Conservation (phyloP, 2,888 invertebrate species). For the Pyrrhia umbra region DNA sequence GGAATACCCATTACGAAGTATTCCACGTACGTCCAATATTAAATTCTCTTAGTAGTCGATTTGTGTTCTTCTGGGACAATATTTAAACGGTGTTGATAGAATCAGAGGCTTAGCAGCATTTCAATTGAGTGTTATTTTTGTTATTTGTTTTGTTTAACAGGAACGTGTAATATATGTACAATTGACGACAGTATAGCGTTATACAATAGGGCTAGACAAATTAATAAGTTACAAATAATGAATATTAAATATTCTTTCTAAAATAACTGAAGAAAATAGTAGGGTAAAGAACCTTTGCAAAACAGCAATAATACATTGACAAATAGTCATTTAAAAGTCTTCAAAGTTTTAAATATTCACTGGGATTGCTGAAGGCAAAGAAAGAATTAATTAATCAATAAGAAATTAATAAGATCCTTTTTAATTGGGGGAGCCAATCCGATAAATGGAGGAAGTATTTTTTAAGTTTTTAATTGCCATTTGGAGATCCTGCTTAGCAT, state of each 20-base stretch:
- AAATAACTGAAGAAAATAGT: not conserved
- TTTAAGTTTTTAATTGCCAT: conserved; percentile 39
- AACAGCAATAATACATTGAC: not conserved
- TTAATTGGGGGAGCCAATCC: conserved; percentile 33
- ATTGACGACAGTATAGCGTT: no score
- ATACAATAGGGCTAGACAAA: not conserved
- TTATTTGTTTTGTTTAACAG: not conserved
- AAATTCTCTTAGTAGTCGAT: conserved; percentile 10
- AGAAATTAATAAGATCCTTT: conserved; percentile 52
- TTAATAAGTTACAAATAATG: not conserved
- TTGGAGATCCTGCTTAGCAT: conserved; percentile 18
- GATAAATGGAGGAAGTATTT: conserved; percentile 25
- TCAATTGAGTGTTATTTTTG: conserved; percentile 52
- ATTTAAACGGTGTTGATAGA: conserved; percentile 13
- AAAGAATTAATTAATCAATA: conserved; percentile 66
- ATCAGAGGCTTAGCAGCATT: conserved; percentile 65
- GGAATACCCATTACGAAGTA: conserved; percentile 63
- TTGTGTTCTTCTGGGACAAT: conserved; percentile 4
- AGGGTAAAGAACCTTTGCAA: not conserved
- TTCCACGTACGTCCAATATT: conserved; percentile 22
- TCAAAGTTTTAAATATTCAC: conserved; percentile 66
- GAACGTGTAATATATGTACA: not conserved
- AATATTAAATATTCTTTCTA: not conserved
- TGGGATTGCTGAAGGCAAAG: conserved; percentile 61
- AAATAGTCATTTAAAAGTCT: not conserved